A percentile compares a stretch with the other conserved stretches of the same genome.
These are phyloP conservation scores for Graphium colonna DNA, from an alignment of 2,888 invertebrate species.

Conservation along the genomic window DNA sequence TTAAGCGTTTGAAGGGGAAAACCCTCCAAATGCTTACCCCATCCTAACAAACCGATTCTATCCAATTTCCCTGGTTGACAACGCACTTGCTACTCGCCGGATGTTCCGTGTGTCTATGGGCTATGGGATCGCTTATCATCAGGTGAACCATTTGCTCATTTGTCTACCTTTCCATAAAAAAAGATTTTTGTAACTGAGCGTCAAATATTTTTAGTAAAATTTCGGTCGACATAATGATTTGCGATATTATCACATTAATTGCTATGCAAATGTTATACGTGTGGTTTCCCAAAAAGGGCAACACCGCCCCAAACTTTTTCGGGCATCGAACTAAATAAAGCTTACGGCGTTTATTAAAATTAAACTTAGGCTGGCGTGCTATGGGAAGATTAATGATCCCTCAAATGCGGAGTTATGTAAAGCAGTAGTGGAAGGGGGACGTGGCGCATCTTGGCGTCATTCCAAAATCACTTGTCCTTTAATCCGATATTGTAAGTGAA, in stretches of 20 bases:
- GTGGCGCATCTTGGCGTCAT: constrained; percentile 68
- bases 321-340: constrained; percentile 68
- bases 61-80: too few relatives aligned
- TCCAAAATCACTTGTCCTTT: constrained; percentile 75
- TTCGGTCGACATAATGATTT: too few relatives aligned
- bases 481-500: constrained; percentile 54
- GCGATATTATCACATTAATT: background rate
- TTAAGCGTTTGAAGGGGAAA: too few relatives aligned
- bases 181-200: too few relatives aligned
- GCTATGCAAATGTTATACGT: background rate
- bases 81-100: too few relatives aligned
- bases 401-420: constrained; percentile 78
- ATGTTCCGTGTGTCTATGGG: too few relatives aligned
- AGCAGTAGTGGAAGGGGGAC: constrained; percentile 73
- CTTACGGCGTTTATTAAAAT: constrained; percentile 76
- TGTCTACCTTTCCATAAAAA: too few relatives aligned
- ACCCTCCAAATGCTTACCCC: too few relatives aligned
- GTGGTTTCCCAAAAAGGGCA: background rate
- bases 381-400: constrained; percentile 78
- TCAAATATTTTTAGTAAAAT: too few relatives aligned
- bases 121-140: too few relatives aligned
- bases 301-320: constrained; percentile 58
- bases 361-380: constrained; percentile 73
- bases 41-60: too few relatives aligned
- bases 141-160: too few relatives aligned